A percentile compares a stretch with the other conserved stretches of the same genome.
These are phyloP conservation scores for Elachura formosa DNA, from an alignment of 2,113 vertebrate genomes.

Conservation along the genomic window DNA sequence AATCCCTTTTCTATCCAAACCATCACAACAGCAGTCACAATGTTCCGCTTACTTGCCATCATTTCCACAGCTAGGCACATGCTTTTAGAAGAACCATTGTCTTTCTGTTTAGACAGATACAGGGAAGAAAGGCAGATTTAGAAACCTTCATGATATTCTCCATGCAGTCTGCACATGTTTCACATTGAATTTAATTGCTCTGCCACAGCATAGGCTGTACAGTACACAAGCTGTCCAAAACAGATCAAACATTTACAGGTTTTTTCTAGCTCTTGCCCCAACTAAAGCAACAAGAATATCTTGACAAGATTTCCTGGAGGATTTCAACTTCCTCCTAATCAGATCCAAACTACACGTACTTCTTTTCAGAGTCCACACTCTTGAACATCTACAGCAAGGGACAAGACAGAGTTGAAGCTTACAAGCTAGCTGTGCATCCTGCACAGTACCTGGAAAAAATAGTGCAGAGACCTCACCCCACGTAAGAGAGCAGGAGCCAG, in stretches of 20 bases:
- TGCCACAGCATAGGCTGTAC: accelerated
- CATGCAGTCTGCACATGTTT: not conserved
- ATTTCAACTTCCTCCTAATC: not conserved
- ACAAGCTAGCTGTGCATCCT: not conserved
- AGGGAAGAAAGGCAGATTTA: not conserved
- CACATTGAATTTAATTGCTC: not conserved
- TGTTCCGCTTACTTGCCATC: not conserved
- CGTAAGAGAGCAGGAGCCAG: not conserved
- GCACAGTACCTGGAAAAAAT: not conserved
- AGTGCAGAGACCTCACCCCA: not conserved
- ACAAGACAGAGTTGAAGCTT: not conserved
- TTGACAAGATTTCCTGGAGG: not conserved
- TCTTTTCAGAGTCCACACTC: not conserved
- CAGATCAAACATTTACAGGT: not conserved
- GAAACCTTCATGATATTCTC: not conserved
- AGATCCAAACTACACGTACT: not conserved
- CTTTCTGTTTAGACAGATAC: not conserved
- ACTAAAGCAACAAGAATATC: not conserved
- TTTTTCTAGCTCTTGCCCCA: not conserved
- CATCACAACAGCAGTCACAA: not conserved
- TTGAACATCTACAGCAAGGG: not conserved
- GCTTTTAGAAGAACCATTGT: not conserved
- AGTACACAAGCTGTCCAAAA: not conserved
- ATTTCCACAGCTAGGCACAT: not conserved
- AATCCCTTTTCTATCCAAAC: not conserved